Conservation (phyloP, 2,888 invertebrate species). For the Clostera curtula region DNA sequence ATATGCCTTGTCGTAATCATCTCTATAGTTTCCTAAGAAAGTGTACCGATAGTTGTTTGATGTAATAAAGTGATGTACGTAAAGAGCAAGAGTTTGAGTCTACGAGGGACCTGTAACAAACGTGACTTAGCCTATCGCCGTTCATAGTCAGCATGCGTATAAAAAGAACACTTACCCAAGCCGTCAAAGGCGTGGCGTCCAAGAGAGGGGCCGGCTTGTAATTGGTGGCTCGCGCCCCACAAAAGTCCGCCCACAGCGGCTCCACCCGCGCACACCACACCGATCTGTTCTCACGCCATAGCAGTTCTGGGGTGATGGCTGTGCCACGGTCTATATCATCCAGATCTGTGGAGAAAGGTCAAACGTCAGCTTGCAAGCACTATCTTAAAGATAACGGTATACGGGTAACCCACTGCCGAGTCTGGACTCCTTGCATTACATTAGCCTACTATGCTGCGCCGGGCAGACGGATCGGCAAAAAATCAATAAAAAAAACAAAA, state of each 20-base stretch:
- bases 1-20: no score
- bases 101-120: no score
- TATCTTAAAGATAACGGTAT: no score
- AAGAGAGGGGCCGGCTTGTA: conserved; percentile 85
- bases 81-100: no score
- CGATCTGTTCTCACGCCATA: conserved; percentile 91
- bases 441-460: no score
- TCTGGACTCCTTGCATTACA: no score
- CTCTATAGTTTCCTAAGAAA: no score
- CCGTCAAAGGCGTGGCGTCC: conserved; percentile 89
- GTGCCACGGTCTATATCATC: conserved; percentile 71
- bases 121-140: not conserved
- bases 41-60: no score
- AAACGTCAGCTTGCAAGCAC: not conserved
- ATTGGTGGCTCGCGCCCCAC: conserved; percentile 85
- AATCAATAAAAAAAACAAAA: no score
- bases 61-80: no score
- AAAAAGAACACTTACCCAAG: conserved; percentile 79
- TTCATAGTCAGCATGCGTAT: not conserved
- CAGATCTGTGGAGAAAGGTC: conserved; percentile 38
- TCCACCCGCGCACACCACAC: conserved; percentile 93
- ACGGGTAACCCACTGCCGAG: no score
- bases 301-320: conserved; percentile 61
- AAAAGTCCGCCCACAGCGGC: conserved; percentile 95
- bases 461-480: no score